Base-by-base conservation (phyloP, 23 tunicate genomes). In the Trididemnum nubilum region DNA sequence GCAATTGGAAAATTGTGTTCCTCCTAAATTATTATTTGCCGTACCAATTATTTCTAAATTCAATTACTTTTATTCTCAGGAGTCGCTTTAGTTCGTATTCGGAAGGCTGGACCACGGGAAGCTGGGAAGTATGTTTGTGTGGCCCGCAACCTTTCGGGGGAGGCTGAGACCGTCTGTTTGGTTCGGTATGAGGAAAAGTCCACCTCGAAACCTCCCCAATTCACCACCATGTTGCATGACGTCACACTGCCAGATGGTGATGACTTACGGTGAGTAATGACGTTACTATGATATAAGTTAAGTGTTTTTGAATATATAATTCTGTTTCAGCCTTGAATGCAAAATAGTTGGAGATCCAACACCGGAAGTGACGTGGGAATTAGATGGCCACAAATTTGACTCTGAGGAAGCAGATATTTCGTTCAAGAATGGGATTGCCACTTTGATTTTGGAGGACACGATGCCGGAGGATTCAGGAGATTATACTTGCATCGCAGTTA, bases 101-200 rank as follows among this genome's bases (percentile, higher is more conserved):
- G 98, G 26, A 93, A 88, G 65, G 98, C 93, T 19, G 89, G 90
- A 0, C 78, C 79, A 33, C 36, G 89, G 0, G 98, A 93, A 29
- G 87, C 81, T 25, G 98, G 98, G 23, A 87, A 71, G 54, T 93
- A 93, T 76, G 81, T 83, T 26, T 93, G 98, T 83, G 90, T 88
- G 54, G 93, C 93, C 3, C 87, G 98, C 18, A 93, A 93, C 65
- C 65, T 93, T 33, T 87, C 93, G n/a, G 98, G 98, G 15, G 93
- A 93, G 76, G 80, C 87, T 19, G 86, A 93, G 44, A 57, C 98
- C 12, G 77, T 79, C 12, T 93, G 98, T 70, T 34, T 52, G 23
- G 98, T 93, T 24, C 65, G 5, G 32, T 81, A 79, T 54, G 70
- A 32, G 0, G 69, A 38, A 35, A 76, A 73, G 34, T 27, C 79